phyloP scores from a whole-genome alignment of 2,113 vertebrate species.

The Sceloporus undulatus region DNA sequence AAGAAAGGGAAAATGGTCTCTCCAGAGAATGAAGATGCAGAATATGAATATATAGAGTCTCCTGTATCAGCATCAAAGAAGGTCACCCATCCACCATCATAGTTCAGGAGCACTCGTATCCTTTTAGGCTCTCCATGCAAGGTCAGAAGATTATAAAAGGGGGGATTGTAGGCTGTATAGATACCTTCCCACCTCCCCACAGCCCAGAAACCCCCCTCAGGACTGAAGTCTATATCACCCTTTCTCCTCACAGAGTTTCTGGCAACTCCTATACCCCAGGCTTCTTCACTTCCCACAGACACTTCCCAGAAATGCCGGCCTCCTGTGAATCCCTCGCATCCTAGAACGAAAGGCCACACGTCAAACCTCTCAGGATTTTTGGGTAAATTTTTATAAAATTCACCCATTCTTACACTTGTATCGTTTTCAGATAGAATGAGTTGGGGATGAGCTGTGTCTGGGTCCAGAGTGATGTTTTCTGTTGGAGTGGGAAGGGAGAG shows the following conservation, averaged over 20 bases:
- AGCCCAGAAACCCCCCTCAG: slow-evolving; percentile 11
- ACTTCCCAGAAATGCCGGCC: slow-evolving; percentile 27
- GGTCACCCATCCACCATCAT: neutral
- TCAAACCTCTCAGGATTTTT: slow-evolving; percentile 12
- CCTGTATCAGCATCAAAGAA: slow-evolving; percentile 4
- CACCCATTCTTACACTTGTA: neutral
- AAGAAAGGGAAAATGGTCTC: slow-evolving; percentile 13
- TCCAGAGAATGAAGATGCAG: neutral
- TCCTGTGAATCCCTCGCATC: neutral
- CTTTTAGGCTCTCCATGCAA: neutral
- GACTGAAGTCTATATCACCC: slow-evolving; percentile 1
- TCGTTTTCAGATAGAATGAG: neutral
- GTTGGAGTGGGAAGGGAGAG: neutral
- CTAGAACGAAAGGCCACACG: neutral
- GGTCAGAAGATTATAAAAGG: neutral
- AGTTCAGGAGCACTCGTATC: slow-evolving; percentile 18
- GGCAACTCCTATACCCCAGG: slow-evolving; percentile 4
- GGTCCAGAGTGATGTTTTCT: slow-evolving; percentile 8
- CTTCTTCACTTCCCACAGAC: neutral
- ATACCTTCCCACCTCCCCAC: neutral
- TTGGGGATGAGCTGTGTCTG: neutral
- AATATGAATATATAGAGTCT: neutral
- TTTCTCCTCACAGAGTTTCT: neutral
- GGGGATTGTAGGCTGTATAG: neutral
- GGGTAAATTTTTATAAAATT: neutral